phyloP scores from a whole-genome alignment of 1,140 invertebrate species.

The Drosophila murphyi region DNA sequence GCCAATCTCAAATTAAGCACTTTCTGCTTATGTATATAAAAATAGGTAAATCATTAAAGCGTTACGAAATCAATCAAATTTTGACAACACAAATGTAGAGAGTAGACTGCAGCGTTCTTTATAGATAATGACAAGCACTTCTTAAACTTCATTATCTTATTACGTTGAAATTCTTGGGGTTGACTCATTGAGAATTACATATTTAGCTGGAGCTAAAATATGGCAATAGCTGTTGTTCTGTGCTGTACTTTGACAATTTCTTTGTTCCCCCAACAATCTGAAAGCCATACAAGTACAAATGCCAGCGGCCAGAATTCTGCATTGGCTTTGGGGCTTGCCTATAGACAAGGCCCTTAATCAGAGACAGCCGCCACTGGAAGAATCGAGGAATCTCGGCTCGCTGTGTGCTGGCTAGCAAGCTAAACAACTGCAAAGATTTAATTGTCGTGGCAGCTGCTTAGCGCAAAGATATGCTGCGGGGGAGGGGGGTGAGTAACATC shows the following conservation, averaged over 20 bases:
- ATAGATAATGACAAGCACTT: background rate
- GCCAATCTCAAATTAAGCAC: too few relatives aligned
- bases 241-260: constrained; percentile 72
- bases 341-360: constrained; percentile 76
- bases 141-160: background rate
- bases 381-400: constrained; percentile 57
- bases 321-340: constrained; percentile 23
- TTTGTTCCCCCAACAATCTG: constrained; percentile 46
- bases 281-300: constrained; percentile 55
- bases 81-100: background rate
- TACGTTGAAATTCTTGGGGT: background rate
- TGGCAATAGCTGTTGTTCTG: constrained; percentile 72
- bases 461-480: constrained; percentile 12
- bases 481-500: background rate
- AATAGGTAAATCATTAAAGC: too few relatives aligned
- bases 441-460: constrained; percentile 64
- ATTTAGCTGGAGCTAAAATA: constrained; percentile 52
- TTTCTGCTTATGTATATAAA: too few relatives aligned
- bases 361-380: constrained; percentile 52
- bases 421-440: constrained; percentile 81
- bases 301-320: constrained; percentile 30
- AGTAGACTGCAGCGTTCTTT: background rate
- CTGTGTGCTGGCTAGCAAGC: constrained; percentile 33
- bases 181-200: background rate
- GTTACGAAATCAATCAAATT: too few relatives aligned